Percentiles rank a stretch among this genome's conserved stretches.
These are phyloP conservation scores for Hydrolagus colliei DNA, from an alignment of 2,797 vertebrate genomes.

Conservation along the genomic window DNA sequence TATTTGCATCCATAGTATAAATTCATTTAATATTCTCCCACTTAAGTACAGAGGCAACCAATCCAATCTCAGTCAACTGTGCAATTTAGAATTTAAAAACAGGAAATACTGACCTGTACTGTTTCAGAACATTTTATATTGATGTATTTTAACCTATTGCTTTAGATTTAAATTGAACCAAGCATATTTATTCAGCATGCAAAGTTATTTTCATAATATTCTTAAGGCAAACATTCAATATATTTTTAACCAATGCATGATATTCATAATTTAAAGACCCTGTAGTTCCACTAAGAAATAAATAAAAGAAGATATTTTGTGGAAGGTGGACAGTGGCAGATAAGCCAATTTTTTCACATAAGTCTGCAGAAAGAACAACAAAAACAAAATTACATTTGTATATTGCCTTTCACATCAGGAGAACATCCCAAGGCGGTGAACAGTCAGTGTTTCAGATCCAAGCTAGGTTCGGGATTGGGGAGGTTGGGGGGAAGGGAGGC, in stretches of 20 bases:
- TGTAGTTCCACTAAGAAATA: not conserved
- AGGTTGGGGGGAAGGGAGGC: no score
- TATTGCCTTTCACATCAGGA: no score
- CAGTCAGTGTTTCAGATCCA: no score
- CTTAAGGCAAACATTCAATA: not conserved
- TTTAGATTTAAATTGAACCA: not conserved
- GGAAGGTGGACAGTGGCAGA: not conserved
- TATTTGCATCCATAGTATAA: conserved; percentile 13
- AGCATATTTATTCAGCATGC: not conserved
- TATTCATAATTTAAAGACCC: not conserved
- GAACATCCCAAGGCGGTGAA: no score
- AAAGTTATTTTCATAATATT: not conserved
- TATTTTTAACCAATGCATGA: not conserved
- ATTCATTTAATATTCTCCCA: conserved; percentile 16
- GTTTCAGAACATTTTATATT: conserved; percentile 5
- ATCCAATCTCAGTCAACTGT: not conserved
- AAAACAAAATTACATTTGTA: no score
- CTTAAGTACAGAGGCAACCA: not conserved
- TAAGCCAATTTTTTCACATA: not conserved
- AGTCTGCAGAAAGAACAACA: not conserved
- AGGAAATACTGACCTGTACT: not conserved
- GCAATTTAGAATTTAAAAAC: not conserved
- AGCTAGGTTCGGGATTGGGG: no score
- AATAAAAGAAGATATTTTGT: not conserved
- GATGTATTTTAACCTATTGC: not conserved